Evolutionary conservation across 1,140 invertebrate genomes (phyloP), one percentile per base, ranked within the genome.

Genomic region (Zaprionus ghesquierei): DNA sequence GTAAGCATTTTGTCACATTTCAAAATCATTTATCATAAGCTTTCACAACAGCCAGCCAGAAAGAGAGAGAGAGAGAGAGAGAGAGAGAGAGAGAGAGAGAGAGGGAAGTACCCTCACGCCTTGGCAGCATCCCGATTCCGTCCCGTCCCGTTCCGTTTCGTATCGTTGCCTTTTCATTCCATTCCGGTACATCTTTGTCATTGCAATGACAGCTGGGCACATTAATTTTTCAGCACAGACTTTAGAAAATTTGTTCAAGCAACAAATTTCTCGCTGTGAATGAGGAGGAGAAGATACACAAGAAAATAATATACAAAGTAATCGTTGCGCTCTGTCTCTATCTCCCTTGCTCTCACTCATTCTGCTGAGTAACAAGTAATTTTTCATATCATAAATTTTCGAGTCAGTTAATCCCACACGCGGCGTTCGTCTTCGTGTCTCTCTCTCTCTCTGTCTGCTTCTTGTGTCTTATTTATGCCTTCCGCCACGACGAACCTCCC

Each of bases 381-480:
- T 87, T 89, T 87, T 87, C 84, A 87, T 87, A 87, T 84, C 85
- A 87, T 87, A 87, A 87, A 87, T 87, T 89, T 87, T 89, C 79
- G 82, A 89, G 84, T 80, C 84, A 79, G 84, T 89, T 87, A 87
- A 87, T 87, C 84, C 84, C 84, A 87, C 84, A 87, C 84, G 84
- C 84, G 74, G 84, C 82, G 77, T 78, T 66, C 68, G 5, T 44
- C 31, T 22, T 54, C n/a, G 10, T 55, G 33, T 58, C 54, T 35
- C 23, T 56, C 41, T 50, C 18, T 23, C 5, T 53, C 38, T 35
- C 29, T 59, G 29, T 38, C 33, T 56, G 2, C 10, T 12, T 41
- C 31, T 35, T 27, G 20, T 50, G 29, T 51, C 31, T 41, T 41
- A 41, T 41, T 41, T 41, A 41, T 29, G 59, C 31, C n/a, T 49